Conservation (phyloP, 2,888 invertebrate species). For the Chaetogeoica ovagalla region DNA sequence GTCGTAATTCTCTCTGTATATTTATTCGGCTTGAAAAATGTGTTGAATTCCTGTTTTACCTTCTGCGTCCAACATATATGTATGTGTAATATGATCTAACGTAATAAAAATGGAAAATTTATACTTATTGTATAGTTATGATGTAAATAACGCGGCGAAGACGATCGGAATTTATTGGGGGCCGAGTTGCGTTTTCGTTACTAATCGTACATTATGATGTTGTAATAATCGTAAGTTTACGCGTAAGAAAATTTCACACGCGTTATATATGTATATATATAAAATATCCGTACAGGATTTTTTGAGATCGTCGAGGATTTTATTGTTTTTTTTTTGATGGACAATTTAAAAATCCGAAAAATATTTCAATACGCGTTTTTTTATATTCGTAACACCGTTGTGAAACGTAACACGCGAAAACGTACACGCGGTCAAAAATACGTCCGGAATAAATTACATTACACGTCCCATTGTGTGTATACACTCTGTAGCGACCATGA, state of each 20-base stretch:
- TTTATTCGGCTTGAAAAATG: not conserved
- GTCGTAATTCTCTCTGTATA: not conserved
- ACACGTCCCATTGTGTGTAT: not conserved
- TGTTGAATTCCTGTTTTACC: not conserved
- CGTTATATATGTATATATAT: no score
- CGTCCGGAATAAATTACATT: slow-evolving; percentile 26
- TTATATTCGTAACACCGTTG: slow-evolving; percentile 9
- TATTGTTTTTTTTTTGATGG: not conserved
- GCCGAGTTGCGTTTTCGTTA: not conserved
- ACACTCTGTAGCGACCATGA: slow-evolving; percentile 14
- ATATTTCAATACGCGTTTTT: not conserved
- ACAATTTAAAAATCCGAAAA: not conserved
- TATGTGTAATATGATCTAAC: not conserved
- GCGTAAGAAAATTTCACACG: not conserved
- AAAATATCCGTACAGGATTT: not conserved
- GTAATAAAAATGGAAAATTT: not conserved
- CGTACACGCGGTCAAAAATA: slow-evolving; percentile 21
- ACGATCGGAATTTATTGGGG: not conserved
- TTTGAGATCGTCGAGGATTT: not conserved
- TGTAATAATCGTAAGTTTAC: not conserved
- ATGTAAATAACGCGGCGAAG: not conserved
- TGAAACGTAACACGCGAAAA: slow-evolving; percentile 30
- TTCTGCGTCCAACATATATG: not conserved
- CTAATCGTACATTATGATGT: not conserved
- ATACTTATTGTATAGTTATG: not conserved